These are phyloP conservation scores for Stenurella melanura DNA, from an alignment of 2,888 invertebrate genomes.

Conservation along the genomic window DNA sequence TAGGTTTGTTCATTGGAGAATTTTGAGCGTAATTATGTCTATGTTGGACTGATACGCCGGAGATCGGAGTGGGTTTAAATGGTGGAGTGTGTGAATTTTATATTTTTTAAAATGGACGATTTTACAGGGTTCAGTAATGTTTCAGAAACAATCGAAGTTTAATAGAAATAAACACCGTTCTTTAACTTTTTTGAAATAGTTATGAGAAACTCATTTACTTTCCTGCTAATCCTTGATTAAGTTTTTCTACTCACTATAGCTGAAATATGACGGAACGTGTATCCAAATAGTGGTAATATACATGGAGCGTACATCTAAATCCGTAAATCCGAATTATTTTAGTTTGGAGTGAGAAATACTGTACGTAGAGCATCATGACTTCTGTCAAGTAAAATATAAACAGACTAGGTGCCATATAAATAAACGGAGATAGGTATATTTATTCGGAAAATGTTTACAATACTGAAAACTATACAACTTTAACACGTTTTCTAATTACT, in stretches of 20 bases:
- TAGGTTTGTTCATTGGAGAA: too few relatives aligned
- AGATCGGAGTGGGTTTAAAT: too few relatives aligned
- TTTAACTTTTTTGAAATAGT: not conserved
- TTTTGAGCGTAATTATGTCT: too few relatives aligned
- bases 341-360: not conserved
- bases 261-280: not conserved
- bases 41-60: too few relatives aligned
- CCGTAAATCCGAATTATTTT: constrained; percentile 4
- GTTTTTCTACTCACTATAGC: not conserved
- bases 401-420: constrained; percentile 36
- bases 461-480: constrained; percentile 36
- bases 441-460: constrained; percentile 31
- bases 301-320: not conserved
- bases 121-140: too few relatives aligned
- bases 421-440: constrained; percentile 32
- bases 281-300: not conserved
- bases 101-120: too few relatives aligned
- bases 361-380: not conserved
- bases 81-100: too few relatives aligned
- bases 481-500: constrained; percentile 35
- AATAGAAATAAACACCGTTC: constrained; percentile 1
- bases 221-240: not conserved
- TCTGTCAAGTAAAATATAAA: constrained; percentile 31
- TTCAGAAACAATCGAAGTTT: not conserved
- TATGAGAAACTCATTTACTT: not conserved